phyloP scores from a whole-genome alignment of 2,888 invertebrate genomes.

The Phaedon cochleariae region DNA sequence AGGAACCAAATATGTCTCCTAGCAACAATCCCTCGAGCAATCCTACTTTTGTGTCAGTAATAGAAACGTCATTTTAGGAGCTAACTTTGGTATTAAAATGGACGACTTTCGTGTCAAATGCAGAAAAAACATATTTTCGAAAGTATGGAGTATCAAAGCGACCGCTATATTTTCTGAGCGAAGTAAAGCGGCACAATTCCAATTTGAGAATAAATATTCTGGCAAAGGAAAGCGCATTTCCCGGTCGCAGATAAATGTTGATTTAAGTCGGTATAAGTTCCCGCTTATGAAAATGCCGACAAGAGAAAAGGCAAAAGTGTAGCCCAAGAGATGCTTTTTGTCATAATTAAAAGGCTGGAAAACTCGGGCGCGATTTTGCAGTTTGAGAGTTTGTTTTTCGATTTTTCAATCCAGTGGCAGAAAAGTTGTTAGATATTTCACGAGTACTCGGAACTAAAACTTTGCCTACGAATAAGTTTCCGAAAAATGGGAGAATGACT shows the following conservation, averaged over 20 bases:
- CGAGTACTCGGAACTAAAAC: neutral
- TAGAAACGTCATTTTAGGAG: no score
- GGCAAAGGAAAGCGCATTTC: conserved; percentile 12
- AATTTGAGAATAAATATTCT: conserved; percentile 4
- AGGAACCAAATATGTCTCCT: no score
- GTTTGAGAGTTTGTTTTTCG: neutral
- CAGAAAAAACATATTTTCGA: no score
- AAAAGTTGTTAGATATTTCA: neutral
- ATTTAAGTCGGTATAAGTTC: conserved; percentile 42
- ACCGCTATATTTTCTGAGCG: neutral
- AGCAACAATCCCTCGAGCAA: no score
- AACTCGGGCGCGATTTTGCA: conserved; percentile 1
- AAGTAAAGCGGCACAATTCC: conserved; percentile 3
- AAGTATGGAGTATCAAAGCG: no score
- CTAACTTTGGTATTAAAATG: no score
- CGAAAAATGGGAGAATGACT: neutral
- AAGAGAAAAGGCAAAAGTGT: conserved; percentile 4
- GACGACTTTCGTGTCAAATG: no score
- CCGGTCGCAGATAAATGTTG: conserved; percentile 36
- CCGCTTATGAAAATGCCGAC: conserved; percentile 20
- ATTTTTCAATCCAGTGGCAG: neutral
- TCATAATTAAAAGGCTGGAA: conserved; percentile 5
- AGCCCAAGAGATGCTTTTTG: conserved; percentile 1
- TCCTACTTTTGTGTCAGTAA: no score
- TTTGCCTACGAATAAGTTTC: neutral